Evolutionary conservation across 1,140 invertebrate genomes (phyloP).

Genomic region (Homalodisca vitripennis): DNA sequence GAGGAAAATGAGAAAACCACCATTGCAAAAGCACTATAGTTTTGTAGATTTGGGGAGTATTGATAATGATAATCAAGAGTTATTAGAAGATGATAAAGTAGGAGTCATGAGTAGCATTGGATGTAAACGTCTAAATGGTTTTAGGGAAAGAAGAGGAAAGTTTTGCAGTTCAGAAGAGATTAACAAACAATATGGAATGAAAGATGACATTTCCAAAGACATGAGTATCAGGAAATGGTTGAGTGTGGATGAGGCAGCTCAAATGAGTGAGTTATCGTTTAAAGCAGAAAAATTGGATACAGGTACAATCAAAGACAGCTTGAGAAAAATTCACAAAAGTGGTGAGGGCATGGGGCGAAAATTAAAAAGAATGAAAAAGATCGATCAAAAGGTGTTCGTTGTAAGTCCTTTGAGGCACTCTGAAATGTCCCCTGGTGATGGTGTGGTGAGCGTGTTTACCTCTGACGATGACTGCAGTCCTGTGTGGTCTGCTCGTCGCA

Average conservation of each 20-base stretch:
- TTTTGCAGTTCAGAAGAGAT: constrained; percentile 39
- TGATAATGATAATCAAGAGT: constrained; percentile 7
- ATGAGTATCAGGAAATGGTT: constrained; percentile 36
- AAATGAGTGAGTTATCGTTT: constrained; percentile 23
- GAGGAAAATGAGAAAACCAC: constrained; percentile 30
- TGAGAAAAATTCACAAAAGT: constrained; percentile 31
- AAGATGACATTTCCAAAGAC: constrained; percentile 15
- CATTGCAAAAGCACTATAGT: constrained; percentile 39
- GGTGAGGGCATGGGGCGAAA: constrained; percentile 29
- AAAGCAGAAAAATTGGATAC: constrained; percentile 33
- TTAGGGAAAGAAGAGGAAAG: constrained; percentile 25
- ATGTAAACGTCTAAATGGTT: constrained; percentile 14
- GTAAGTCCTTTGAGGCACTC: constrained; percentile 34
- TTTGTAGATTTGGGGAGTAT: constrained; percentile 37
- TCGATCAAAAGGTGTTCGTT: constrained; percentile 39
- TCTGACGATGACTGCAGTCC: constrained; percentile 14
- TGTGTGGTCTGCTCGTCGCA: constrained; percentile 18
- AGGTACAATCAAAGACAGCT: constrained; percentile 30
- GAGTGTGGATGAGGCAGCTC: constrained; percentile 35
- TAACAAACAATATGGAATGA: constrained; percentile 32
- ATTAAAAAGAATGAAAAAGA: constrained; percentile 33
- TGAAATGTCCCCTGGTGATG: neutral
- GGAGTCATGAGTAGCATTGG: constrained; percentile 23
- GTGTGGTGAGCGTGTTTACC: neutral
- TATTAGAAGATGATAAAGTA: constrained; percentile 32